Conservation (phyloP, 30 jellyfish, hydroid and myxozoan genomes). For the Pelagia noctiluca region DNA sequence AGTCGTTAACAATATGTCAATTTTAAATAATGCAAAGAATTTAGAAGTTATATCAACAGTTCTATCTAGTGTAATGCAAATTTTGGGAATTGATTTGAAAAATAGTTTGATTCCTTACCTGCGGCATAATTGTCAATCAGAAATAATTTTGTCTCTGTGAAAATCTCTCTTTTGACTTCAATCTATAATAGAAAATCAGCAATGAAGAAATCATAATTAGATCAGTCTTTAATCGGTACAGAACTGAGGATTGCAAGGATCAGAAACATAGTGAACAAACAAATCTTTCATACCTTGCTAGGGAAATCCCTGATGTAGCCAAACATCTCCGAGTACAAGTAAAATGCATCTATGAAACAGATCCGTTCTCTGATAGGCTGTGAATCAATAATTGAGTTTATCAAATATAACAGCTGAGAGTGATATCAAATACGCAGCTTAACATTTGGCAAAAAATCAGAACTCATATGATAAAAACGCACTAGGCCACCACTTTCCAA, state of each 20-base stretch:
- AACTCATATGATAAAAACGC: no score
- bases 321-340: conserved; percentile 20
- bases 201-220: not conserved
- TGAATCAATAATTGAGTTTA: not conserved
- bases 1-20: no score
- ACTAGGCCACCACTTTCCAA: no score
- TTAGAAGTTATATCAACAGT: no score
- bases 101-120: conserved; percentile 10
- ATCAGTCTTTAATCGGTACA: not conserved
- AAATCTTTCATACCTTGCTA: conserved; percentile 20
- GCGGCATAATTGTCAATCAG: conserved; percentile 40
- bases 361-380: conserved; percentile 29
- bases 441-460: no score
- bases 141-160: conserved; percentile 42
- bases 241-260: not conserved
- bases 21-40: no score
- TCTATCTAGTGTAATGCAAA: not conserved
- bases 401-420: not conserved
- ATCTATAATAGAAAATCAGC: conserved; percentile 16
- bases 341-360: conserved; percentile 39
- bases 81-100: not conserved
- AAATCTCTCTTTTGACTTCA: conserved; percentile 24
- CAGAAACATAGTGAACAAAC: not conserved
- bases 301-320: conserved; percentile 69
- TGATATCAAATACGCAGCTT: no score